These are phyloP conservation scores for Neocrepidodera transversa DNA, from an alignment of 2,888 invertebrate species.

Conservation along the genomic window DNA sequence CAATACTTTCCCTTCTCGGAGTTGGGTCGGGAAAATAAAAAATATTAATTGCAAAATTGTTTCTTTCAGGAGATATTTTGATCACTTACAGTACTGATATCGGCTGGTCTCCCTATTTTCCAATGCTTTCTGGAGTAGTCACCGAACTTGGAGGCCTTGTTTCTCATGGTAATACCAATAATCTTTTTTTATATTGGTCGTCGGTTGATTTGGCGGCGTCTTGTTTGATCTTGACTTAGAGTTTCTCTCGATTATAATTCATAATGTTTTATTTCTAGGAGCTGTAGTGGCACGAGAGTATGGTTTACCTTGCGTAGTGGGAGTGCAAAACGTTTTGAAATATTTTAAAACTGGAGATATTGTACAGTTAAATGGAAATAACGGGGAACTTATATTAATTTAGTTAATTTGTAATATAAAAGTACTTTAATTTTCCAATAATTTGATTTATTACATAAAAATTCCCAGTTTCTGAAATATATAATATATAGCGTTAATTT, in stretches of 20 bases:
- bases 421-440: no score
- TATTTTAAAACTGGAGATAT: constrained; percentile 71
- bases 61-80: constrained; percentile 70
- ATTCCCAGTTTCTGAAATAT: no score
- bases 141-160: constrained; percentile 85
- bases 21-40: no score
- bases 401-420: constrained; percentile 18
- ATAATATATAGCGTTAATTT: no score
- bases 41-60: no score
- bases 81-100: constrained; percentile 81
- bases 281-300: constrained; percentile 86
- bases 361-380: constrained; percentile 63
- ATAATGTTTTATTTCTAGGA: constrained; percentile 64
- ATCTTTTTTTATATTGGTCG: no score
- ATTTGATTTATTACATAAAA: no score
- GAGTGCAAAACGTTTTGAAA: constrained; percentile 71
- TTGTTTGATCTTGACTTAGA: no score
- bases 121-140: constrained; percentile 76
- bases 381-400: constrained; percentile 55
- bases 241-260: no score
- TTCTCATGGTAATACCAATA: constrained; percentile 71
- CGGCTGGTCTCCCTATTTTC: constrained; percentile 87
- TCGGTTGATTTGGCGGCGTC: no score
- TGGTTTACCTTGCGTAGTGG: constrained; percentile 82
- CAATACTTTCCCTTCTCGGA: no score